Percentiles rank a stretch among this genome's conserved stretches.
Evolutionary conservation across 1,140 invertebrate species (phyloP).

Genomic region (Pseudomyrmex concolor): DNA sequence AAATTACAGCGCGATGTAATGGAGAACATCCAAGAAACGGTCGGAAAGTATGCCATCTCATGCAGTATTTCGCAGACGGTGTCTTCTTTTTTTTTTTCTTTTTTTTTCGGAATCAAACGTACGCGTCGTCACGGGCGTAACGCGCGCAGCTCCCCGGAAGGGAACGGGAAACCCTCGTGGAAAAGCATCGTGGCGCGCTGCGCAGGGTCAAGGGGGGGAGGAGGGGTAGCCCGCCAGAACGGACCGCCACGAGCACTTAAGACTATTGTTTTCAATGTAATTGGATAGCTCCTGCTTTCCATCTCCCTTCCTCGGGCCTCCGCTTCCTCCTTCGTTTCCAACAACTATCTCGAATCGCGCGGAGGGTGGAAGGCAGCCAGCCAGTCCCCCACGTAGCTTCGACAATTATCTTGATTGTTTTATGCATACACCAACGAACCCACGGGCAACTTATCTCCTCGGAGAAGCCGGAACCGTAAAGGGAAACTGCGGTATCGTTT

Average conservation of each 20-base stretch:
- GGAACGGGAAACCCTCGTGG: slow-evolving; percentile 58
- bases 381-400: slow-evolving; percentile 80
- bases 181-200: slow-evolving; percentile 56
- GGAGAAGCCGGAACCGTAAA: slow-evolving; percentile 41
- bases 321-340: slow-evolving; percentile 66
- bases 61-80: slow-evolving; percentile 40
- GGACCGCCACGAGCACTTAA: slow-evolving; percentile 84
- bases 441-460: slow-evolving; percentile 47
- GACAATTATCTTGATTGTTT: slow-evolving; percentile 86
- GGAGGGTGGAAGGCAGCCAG: slow-evolving; percentile 71
- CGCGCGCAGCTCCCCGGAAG: neutral
- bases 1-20: neutral
- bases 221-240: slow-evolving; percentile 58
- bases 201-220: slow-evolving; percentile 6
- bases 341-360: slow-evolving; percentile 67
- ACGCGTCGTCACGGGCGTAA: slow-evolving; percentile 62
- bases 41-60: slow-evolving; percentile 1
- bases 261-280: slow-evolving; percentile 85
- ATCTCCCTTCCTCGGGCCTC: slow-evolving; percentile 50
- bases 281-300: slow-evolving; percentile 84
- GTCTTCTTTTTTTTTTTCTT: slow-evolving; percentile 50
- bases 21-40: neutral
- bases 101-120: slow-evolving; percentile 58
- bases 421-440: slow-evolving; percentile 82
- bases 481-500: slow-evolving; percentile 22